A percentile compares a stretch with the other conserved stretches of the same genome.
Evolutionary conservation across 2,113 vertebrate genomes (phyloP).

Genomic region (Spea bombifrons): DNA sequence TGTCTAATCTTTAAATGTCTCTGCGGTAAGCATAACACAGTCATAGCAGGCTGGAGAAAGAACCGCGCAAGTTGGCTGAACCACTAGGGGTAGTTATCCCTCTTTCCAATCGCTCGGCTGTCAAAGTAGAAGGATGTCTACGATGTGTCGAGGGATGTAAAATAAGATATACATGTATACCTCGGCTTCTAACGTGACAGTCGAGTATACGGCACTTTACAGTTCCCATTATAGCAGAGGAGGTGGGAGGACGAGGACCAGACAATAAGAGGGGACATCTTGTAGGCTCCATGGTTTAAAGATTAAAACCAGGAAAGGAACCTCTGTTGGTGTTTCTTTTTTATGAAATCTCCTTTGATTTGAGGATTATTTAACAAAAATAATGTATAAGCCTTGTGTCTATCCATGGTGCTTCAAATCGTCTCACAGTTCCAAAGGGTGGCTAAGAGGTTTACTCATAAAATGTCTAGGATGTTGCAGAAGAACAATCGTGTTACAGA

Average conservation of each 20-base stretch:
- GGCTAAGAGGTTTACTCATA: no score
- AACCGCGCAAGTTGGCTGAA: constrained; percentile 14
- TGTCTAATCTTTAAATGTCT: neutral
- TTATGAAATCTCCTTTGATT: no score
- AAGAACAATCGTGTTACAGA: no score
- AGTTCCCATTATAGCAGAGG: neutral
- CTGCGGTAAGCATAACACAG: neutral
- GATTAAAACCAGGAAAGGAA: no score
- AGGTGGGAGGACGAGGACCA: neutral
- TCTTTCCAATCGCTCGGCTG: constrained; percentile 32
- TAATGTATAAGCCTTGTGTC: no score
- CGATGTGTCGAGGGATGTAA: neutral
- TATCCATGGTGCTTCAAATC: no score
- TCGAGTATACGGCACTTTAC: neutral
- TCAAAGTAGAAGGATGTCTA: constrained; percentile 25
- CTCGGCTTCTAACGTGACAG: neutral
- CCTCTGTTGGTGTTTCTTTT: no score
- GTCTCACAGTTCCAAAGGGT: no score
- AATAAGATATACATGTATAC: neutral
- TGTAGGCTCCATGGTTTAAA: no score
- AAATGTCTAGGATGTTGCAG: no score
- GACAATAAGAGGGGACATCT: neutral
- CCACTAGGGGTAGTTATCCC: constrained; percentile 47
- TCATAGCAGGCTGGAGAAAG: neutral
- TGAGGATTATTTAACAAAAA: no score